Conservation (phyloP, 2,797 vertebrate species). For the Manis javanica region DNA sequence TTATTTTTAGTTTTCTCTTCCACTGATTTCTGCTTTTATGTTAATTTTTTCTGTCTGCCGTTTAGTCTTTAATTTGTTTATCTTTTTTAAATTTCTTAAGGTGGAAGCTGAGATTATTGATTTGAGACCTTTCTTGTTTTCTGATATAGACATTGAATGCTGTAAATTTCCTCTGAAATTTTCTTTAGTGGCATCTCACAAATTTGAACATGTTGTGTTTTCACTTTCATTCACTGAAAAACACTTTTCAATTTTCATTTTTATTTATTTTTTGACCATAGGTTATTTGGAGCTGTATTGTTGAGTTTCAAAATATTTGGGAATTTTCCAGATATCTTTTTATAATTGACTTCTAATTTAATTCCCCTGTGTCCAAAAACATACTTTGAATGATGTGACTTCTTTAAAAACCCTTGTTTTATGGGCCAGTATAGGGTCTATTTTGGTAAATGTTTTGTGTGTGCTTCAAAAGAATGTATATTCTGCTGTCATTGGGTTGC, state of each 20-base stretch:
- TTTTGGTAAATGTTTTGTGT: not conserved
- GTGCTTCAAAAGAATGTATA: not conserved
- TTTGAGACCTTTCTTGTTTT: not conserved
- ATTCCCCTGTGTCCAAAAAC: not conserved
- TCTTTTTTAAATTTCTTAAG: not conserved
- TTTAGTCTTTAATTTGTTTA: not conserved
- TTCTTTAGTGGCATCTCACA: not conserved
- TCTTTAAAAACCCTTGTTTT: not conserved
- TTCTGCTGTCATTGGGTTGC: not conserved
- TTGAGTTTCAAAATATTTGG: slow-evolving; percentile 2
- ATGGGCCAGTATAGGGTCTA: not conserved
- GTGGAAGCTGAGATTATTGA: not conserved
- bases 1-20: not conserved
- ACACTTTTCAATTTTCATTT: not conserved
- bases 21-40: not conserved
- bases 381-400: not conserved
- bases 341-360: not conserved
- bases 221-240: slow-evolving; percentile 1
- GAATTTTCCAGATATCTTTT: not conserved
- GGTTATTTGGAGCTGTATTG: not conserved
- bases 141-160: not conserved
- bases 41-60: not conserved
- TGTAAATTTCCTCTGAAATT: not conserved
- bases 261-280: not conserved
- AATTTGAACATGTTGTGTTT: not conserved